Conservation (phyloP, 2,797 vertebrate species). For the Schizothorax lantsangensis region DNA sequence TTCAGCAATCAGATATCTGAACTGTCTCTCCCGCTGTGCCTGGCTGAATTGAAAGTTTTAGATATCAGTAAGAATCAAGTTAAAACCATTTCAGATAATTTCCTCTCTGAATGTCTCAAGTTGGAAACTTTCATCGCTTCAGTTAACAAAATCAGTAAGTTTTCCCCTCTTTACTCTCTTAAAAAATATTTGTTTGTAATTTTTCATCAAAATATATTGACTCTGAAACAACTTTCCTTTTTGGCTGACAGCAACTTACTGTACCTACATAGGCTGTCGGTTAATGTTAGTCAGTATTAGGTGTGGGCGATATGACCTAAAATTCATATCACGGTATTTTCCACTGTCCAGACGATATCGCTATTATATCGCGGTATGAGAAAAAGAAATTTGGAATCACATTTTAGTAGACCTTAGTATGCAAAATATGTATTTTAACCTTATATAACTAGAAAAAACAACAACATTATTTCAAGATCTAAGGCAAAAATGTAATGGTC, state of each 20-base stretch:
- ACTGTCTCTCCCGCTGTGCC: slow-evolving; percentile 73
- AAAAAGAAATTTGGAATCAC: too few relatives aligned
- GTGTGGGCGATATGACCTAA: too few relatives aligned
- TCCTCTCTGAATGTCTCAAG: slow-evolving; percentile 84
- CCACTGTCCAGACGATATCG: too few relatives aligned
- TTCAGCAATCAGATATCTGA: slow-evolving; percentile 85
- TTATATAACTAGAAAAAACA: too few relatives aligned
- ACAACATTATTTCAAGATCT: too few relatives aligned
- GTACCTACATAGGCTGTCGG: background rate
- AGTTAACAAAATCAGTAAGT: slow-evolving; percentile 89
- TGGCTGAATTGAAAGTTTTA: slow-evolving; percentile 87
- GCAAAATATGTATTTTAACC: too few relatives aligned
- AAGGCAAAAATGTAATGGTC: too few relatives aligned
- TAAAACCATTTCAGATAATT: slow-evolving; percentile 77
- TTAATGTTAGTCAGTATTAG: background rate
- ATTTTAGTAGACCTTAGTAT: too few relatives aligned
- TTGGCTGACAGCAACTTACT: background rate
- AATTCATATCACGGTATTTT: too few relatives aligned
- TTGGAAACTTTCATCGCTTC: slow-evolving; percentile 87
- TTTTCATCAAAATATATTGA: background rate
- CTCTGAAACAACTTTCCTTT: background rate
- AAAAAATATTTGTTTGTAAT: background rate
- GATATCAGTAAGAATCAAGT: slow-evolving; percentile 92
- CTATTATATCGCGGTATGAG: too few relatives aligned
- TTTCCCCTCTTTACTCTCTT: background rate